Evolutionary conservation across 2,888 invertebrate genomes (phyloP), one percentile per base, ranked within the genome.

Genomic region (Eugnorisma glareosa): DNA sequence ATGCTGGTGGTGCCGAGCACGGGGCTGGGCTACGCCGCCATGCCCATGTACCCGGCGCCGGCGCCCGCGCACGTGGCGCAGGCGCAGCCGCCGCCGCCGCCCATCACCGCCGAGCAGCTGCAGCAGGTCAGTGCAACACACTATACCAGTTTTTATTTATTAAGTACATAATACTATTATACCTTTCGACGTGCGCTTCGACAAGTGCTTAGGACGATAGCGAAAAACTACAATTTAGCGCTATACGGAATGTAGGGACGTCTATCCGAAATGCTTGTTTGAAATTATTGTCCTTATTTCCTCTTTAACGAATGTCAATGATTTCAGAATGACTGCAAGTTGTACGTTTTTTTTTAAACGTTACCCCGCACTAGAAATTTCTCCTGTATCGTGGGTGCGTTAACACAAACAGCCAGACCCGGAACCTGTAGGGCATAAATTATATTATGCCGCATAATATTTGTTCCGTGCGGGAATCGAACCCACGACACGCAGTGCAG

Each of bases 1-100:
- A 96, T 98, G 86, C 97, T 98, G 94, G 97, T 98, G 95, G 97
- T 98, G 28, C 98, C 98, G 4, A 97, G 97, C 92, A 95, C 97
- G 15, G 96, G 96, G 11, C 90, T 96, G 92, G 97, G 97, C 6
- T 96, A 96, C 91, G 97, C 97, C 40, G 95, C 97, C 28, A 96
- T 97, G 94, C 94, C 96, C 4, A 91, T 97, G 89, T 97, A 97
- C 93, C 91, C 94, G 15, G 96, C 95, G 57, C 91, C 90, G 4
- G 80, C 89, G 73, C 59, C 82, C 89, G 78, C 89, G 48, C 83
- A n/a, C n/a, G n/a, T n/a, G n/a, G n/a, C 79, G 35, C 87, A 64
- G 21, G 31, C 84, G 71, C 88, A 87, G 80, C 90, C 90, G 68
- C 90, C 89, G 67, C 90, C 90, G 63, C 90, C 92, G 77, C 90